These are phyloP conservation scores for Melipona beecheii DNA, from an alignment of 2,888 invertebrate genomes.

Conservation along the genomic window DNA sequence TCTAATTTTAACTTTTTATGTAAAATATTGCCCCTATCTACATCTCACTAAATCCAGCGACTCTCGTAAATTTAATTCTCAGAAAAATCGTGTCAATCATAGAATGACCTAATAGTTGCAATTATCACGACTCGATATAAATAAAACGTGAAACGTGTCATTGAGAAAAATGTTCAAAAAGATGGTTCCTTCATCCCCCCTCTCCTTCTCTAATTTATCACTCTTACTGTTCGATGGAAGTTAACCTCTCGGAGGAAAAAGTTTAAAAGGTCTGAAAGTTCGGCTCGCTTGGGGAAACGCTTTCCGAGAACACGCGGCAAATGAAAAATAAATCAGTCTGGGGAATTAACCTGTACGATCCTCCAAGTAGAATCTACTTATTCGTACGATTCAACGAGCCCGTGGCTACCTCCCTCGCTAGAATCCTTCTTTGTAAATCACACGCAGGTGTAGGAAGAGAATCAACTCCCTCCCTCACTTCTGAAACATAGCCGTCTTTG, in stretches of 20 bases:
- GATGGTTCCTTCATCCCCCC: too few relatives aligned
- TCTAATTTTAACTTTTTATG: too few relatives aligned
- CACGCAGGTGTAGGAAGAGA: neutral
- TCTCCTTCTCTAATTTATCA: neutral
- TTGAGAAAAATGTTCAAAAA: neutral
- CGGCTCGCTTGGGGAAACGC: conserved; percentile 1
- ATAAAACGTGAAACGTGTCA: neutral
- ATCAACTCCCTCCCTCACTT: neutral
- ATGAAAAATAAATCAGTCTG: conserved; percentile 46
- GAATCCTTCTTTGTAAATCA: conserved; percentile 28
- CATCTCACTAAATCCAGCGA: too few relatives aligned
- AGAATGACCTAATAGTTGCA: neutral
- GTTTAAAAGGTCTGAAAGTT: conserved; percentile 4
- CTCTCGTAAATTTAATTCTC: too few relatives aligned
- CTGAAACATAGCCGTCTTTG: neutral
- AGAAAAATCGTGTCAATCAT: too few relatives aligned
- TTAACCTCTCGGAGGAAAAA: neutral
- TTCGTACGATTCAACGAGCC: conserved; percentile 3
- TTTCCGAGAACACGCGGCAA: conserved; percentile 40
- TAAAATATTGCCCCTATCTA: too few relatives aligned
- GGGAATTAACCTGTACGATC: conserved; percentile 54
- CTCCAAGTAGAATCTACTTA: conserved; percentile 33
- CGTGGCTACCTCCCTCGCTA: conserved; percentile 2
- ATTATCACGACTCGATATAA: neutral
- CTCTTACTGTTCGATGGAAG: neutral